Percentiles rank a stretch among this genome's conserved stretches.
Evolutionary conservation across 2,113 vertebrate species (phyloP).

Genomic region (Cavia aperea): DNA sequence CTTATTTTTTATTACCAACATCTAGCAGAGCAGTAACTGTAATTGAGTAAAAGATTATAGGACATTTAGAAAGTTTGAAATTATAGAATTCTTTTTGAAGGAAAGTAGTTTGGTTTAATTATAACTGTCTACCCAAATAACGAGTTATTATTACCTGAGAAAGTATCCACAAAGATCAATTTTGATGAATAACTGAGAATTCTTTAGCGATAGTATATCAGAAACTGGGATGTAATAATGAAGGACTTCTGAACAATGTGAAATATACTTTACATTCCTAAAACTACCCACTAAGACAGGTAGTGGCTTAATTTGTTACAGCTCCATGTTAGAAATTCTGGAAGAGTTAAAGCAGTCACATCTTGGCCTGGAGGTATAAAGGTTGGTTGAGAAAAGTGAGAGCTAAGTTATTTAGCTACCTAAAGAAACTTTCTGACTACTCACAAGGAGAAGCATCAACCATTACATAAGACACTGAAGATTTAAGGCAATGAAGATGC

Average conservation of each 20-base stretch:
- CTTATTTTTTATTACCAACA: neutral
- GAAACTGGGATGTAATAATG: conserved; percentile 3
- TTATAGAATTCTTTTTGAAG: conserved; percentile 41
- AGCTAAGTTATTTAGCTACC: neutral
- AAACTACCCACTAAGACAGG: neutral
- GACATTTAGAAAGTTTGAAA: conserved; percentile 33
- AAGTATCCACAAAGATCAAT: neutral
- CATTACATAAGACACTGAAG: neutral
- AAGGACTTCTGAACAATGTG: neutral
- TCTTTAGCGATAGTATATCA: neutral
- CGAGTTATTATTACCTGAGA: conserved; percentile 17
- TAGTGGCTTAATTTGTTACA: neutral
- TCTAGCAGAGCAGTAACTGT: neutral
- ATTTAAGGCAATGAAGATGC: neutral
- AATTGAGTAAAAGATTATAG: neutral
- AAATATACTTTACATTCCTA: neutral
- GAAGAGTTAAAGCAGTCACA: neutral
- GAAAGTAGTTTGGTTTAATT: conserved; percentile 12
- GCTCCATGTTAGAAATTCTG: neutral
- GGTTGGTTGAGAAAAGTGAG: neutral
- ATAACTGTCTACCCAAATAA: neutral
- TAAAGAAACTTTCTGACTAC: neutral
- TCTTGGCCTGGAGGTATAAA: neutral
- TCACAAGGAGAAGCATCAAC: neutral
- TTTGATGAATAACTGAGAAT: conserved; percentile 9